Evolutionary conservation across 2,113 vertebrate species (phyloP).

Genomic region (Coturnix japonica): DNA sequence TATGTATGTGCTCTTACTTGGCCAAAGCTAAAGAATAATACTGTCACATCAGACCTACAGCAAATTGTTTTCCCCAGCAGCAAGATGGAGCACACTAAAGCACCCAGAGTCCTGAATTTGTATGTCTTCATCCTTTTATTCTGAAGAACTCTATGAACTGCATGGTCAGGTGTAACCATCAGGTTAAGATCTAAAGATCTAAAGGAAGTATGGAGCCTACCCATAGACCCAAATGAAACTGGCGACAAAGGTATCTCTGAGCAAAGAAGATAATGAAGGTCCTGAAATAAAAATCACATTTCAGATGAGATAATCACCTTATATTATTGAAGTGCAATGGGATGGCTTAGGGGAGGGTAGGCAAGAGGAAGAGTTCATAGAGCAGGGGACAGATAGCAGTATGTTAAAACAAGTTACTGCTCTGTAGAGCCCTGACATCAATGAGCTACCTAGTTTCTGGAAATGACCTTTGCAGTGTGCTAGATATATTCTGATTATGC

Average conservation of each 20-base stretch:
- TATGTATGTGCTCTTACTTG: background rate
- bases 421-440: background rate
- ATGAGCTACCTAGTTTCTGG: background rate
- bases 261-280: background rate
- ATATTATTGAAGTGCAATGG: background rate
- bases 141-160: background rate
- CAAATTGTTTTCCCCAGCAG: background rate
- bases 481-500: background rate
- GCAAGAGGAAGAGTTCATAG: background rate
- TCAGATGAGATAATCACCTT: background rate
- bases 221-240: background rate
- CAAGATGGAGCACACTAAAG: background rate
- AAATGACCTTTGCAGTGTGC: background rate
- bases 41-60: background rate
- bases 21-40: background rate
- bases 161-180: background rate
- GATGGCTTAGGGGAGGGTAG: background rate
- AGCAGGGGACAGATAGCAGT: accelerated
- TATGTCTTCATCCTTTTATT: background rate
- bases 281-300: background rate
- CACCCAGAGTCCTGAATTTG: background rate
- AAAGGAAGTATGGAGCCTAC: background rate
- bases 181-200: background rate
- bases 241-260: background rate
- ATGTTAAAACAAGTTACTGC: background rate